Evolutionary conservation across 2,888 invertebrate species (phyloP).

Genomic region (Cataglyphis cursor): DNA sequence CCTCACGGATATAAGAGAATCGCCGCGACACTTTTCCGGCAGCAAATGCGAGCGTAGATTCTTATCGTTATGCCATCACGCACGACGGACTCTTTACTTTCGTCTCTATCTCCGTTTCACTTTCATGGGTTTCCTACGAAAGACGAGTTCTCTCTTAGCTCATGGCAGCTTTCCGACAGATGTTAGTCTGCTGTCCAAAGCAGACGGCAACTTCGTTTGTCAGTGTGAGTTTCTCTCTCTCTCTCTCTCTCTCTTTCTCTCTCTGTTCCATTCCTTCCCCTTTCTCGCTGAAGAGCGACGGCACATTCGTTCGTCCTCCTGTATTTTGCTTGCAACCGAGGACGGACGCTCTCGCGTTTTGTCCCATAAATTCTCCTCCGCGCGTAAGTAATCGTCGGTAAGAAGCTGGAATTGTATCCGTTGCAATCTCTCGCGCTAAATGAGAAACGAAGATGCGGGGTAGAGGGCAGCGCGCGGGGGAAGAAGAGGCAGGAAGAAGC

Average conservation of each 20-base stretch:
- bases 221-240: neutral
- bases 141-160: conserved; percentile 11
- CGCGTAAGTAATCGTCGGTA: conserved; percentile 62
- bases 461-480: neutral
- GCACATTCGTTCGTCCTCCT: conserved; percentile 44
- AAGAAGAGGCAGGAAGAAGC: conserved; percentile 61
- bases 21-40: neutral
- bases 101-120: neutral
- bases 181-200: neutral
- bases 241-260: neutral
- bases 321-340: conserved; percentile 44
- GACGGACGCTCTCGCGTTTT: conserved; percentile 39
- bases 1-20: conserved; percentile 32
- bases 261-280: neutral
- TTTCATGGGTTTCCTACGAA: conserved; percentile 24
- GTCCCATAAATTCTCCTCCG: conserved; percentile 43
- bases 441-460: conserved; percentile 29
- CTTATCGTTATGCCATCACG: conserved; percentile 13
- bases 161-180: neutral
- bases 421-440: conserved; percentile 51
- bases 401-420: conserved; percentile 60
- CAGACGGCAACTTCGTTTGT: conserved; percentile 28
- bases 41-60: conserved; percentile 26
- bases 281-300: neutral
- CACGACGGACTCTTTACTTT: conserved; percentile 19